These are phyloP conservation scores for Adrianichthys oophorus DNA, from an alignment of 2,797 vertebrate genomes.

Conservation along the genomic window DNA sequence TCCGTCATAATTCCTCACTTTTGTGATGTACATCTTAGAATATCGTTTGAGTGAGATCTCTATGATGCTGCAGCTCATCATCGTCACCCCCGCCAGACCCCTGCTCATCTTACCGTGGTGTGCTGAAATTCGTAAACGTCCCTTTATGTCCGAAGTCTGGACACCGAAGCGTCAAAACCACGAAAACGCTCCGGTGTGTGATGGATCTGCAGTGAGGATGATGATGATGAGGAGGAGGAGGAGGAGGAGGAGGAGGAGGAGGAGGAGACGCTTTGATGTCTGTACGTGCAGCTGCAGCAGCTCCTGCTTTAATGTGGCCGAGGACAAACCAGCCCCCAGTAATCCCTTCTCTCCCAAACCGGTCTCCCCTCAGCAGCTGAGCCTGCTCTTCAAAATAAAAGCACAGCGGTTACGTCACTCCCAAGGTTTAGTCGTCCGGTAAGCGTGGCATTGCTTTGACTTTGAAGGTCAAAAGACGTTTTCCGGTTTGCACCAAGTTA, in stretches of 20 bases:
- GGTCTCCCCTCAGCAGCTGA: conserved; percentile 24
- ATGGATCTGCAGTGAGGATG: conserved; percentile 40
- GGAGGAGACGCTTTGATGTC: conserved; percentile 49
- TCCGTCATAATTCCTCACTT: too few relatives aligned
- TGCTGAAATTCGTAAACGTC: conserved; percentile 28
- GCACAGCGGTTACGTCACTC: background rate
- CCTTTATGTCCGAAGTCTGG: conserved; percentile 26
- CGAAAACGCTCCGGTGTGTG: conserved; percentile 44
- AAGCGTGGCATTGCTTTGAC: conserved; percentile 4
- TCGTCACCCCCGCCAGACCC: background rate
- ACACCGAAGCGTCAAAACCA: conserved; percentile 16
- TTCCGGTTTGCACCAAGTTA: conserved; percentile 30
- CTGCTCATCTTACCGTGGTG: conserved; percentile 49
- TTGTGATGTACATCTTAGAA: too few relatives aligned
- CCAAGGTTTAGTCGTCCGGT: too few relatives aligned
- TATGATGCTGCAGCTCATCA: too few relatives aligned
- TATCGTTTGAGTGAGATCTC: too few relatives aligned
- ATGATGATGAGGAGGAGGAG: conserved; percentile 32
- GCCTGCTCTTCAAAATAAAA: conserved; percentile 62
- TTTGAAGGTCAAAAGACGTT: conserved; percentile 24
- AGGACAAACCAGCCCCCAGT: conserved; percentile 65
- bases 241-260: conserved; percentile 20
- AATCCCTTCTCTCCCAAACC: conserved; percentile 43
- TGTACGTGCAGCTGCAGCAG: conserved; percentile 67
- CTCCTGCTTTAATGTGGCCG: conserved; percentile 69